Evolutionary conservation across 2,113 vertebrate genomes (phyloP).

Genomic region (Plestiodon gilberti): DNA sequence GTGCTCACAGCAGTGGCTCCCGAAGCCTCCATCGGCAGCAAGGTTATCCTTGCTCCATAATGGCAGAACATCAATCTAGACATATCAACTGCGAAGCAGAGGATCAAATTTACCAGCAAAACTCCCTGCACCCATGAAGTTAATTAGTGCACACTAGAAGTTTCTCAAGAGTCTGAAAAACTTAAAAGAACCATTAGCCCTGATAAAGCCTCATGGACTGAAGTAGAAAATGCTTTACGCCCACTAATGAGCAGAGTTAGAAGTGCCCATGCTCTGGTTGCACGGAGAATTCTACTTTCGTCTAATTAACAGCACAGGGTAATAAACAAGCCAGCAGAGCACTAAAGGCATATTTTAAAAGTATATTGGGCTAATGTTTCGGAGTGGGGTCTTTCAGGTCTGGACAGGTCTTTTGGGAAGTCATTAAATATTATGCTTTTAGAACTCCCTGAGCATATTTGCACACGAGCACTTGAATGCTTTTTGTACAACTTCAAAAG

Average conservation of each 20-base stretch:
- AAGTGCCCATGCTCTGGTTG: constrained; percentile 26
- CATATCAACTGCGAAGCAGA: not conserved
- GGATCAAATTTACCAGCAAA: constrained; percentile 46
- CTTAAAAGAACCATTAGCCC: constrained; percentile 56
- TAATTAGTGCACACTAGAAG: constrained; percentile 66
- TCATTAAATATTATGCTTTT: not conserved
- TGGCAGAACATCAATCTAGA: not conserved
- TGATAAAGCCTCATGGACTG: constrained; percentile 49
- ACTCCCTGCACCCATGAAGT: constrained; percentile 36
- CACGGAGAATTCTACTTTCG: constrained; percentile 59
- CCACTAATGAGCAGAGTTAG: constrained; percentile 57
- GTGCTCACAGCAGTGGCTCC: no score
- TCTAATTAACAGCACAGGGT: constrained; percentile 53
- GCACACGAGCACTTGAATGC: not conserved
- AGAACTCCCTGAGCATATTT: constrained; percentile 4
- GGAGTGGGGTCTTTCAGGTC: constrained; percentile 36
- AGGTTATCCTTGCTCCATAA: no score
- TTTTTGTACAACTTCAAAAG: not conserved
- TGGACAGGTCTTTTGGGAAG: constrained; percentile 31
- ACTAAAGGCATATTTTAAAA: constrained; percentile 49
- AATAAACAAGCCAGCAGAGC: constrained; percentile 39
- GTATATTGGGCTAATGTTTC: constrained; percentile 27
- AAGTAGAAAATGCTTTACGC: constrained; percentile 45
- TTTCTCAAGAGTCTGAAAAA: constrained; percentile 39
- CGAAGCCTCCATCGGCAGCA: no score